Evolutionary conservation across 2,888 invertebrate species (phyloP), one percentile per base, ranked within the genome.

Genomic region (Drosophila anomalata): DNA sequence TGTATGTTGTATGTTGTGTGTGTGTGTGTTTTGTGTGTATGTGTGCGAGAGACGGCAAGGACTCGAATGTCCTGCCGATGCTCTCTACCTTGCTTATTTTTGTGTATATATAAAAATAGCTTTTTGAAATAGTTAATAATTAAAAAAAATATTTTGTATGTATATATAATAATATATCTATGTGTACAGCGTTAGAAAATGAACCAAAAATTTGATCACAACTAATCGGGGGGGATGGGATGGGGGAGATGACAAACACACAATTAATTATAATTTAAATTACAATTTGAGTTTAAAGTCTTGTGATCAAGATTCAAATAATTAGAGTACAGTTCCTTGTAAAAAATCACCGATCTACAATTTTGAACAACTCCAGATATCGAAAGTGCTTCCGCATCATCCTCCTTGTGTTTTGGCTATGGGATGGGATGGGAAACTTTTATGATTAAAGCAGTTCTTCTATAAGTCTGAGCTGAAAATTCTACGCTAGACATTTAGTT

Each of bases 51-150:
- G 42, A 17, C 17, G 42, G 6, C 31, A 52, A 42, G 58, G 53
- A 58, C 42, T 12, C 24, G 22, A 22, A 42, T n/a, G n/a, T 47
- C 62, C 46, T 47, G 17, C 17, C 46, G 24, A n/a, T 12, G 42
- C 53, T 50, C 47, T 29, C 9, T 24, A 24, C 22, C 22, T 9
- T 58, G 44, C 12, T 63, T 26, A 39, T 66, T 60, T 71, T 67
- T 73, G 33, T 76, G 66, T 86, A 68, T 72, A 75, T 78, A 80
- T 80, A 80, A 80, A 80, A 80, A 84, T 87, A 84, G 84, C 62
- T 46, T 65, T 79, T 75, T 77, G 50, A 77, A 74, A 67, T 79
- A 73, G 79, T 76, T 76, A 66, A 77, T 75, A 75, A 85, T 81
- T 81, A 75, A 59, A 57, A 65, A 72, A 65, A 60, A 70, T 44